Percentiles rank a stretch among this genome's conserved stretches.
Conservation (phyloP, 2,797 vertebrate species). For the Phylloscopus collybita region DNA sequence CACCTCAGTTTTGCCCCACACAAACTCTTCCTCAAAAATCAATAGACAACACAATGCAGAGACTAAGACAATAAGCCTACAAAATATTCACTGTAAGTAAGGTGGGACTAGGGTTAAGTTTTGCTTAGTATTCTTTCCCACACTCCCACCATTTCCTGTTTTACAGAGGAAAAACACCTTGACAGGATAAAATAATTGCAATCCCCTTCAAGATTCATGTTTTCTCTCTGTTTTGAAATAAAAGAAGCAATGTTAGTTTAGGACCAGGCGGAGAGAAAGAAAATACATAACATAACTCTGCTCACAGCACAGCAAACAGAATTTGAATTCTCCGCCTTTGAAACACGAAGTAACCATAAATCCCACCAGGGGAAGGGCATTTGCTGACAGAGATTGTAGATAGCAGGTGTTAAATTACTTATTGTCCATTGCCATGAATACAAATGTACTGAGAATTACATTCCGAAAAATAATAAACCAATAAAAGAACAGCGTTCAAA, state of each 20-base stretch:
- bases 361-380: background rate
- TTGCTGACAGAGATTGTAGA: background rate
- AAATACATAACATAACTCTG: background rate
- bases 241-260: background rate
- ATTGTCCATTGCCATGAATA: background rate
- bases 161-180: background rate
- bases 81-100: background rate
- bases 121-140: background rate
- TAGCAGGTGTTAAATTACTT: slow-evolving; percentile 1
- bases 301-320: background rate
- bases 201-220: background rate
- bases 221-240: background rate
- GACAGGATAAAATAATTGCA: background rate
- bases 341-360: background rate
- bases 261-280: background rate
- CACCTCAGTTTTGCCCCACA: background rate
- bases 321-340: slow-evolving; percentile 27
- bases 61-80: background rate
- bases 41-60: background rate
- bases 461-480: background rate
- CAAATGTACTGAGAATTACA: background rate
- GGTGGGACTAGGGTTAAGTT: background rate
- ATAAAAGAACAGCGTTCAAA: background rate
- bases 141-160: background rate
- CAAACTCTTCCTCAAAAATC: background rate